phyloP scores from a whole-genome alignment of 2,888 invertebrate species.

The Danaus chrysippus region DNA sequence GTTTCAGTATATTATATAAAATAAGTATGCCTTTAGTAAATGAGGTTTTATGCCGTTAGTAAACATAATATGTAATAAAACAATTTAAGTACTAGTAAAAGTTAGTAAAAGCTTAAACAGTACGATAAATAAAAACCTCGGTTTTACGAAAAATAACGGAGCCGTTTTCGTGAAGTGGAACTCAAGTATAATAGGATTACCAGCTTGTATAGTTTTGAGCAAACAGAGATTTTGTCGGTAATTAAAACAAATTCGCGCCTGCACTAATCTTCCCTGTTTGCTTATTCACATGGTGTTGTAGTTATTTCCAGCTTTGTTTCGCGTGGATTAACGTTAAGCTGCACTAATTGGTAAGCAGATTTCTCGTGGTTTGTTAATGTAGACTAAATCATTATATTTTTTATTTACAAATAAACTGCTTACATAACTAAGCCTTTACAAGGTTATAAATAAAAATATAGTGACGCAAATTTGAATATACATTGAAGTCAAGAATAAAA shows the following conservation, averaged over 20 bases:
- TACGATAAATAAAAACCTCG: neutral
- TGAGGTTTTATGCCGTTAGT: no score
- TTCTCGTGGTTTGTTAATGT: constrained; percentile 30
- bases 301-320: constrained; percentile 62
- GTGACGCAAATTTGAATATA: no score
- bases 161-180: neutral
- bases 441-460: no score
- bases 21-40: no score
- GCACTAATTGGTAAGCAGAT: constrained; percentile 62
- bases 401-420: neutral
- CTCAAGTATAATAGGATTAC: constrained; percentile 12
- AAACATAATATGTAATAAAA: no score
- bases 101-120: no score
- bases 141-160: neutral
- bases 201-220: constrained; percentile 8
- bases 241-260: constrained; percentile 30
- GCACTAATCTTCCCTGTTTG: constrained; percentile 34
- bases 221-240: constrained; percentile 20
- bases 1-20: no score
- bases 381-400: constrained; percentile 5
- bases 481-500: no score
- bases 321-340: constrained; percentile 58
- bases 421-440: neutral
- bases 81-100: no score
- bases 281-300: constrained; percentile 56